Percentiles rank a stretch among this genome's conserved stretches.
These are phyloP conservation scores for Amblyjoppa fuscipennis DNA, from an alignment of 2,888 invertebrate genomes.

Conservation along the genomic window DNA sequence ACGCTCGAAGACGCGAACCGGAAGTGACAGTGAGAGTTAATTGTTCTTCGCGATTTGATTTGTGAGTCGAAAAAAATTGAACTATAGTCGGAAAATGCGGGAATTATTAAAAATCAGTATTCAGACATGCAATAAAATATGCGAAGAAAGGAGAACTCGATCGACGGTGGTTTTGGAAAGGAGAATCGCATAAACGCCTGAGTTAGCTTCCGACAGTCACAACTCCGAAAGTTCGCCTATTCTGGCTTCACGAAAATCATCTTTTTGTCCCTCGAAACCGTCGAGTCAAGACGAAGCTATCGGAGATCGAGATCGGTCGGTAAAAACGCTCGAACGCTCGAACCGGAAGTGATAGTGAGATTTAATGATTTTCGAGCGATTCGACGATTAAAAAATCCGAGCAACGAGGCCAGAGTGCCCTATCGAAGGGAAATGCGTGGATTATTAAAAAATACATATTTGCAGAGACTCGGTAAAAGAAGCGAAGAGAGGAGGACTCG, in stretches of 20 bases:
- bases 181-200: constrained; percentile 21
- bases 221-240: too few species aligned
- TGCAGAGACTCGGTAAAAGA: background rate
- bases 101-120: background rate
- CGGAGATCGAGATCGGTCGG: too few species aligned
- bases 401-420: too few species aligned
- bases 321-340: too few species aligned
- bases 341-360: constrained; percentile 2
- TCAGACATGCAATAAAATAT: background rate
- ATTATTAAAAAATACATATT: background rate
- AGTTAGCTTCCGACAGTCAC: background rate
- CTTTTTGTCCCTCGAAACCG: too few species aligned
- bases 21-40: background rate
- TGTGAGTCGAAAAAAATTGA: too few species aligned
- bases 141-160: background rate
- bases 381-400: too few species aligned
- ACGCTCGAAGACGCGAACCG: background rate
- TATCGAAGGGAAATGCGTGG: background rate
- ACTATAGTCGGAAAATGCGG: too few species aligned
- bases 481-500: background rate
- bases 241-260: too few species aligned
- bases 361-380: background rate
- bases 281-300: too few species aligned
- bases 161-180: constrained; percentile 15
- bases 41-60: background rate